Evolutionary conservation across 2,888 invertebrate genomes (phyloP).

Genomic region (Ecliptopera silaceata): DNA sequence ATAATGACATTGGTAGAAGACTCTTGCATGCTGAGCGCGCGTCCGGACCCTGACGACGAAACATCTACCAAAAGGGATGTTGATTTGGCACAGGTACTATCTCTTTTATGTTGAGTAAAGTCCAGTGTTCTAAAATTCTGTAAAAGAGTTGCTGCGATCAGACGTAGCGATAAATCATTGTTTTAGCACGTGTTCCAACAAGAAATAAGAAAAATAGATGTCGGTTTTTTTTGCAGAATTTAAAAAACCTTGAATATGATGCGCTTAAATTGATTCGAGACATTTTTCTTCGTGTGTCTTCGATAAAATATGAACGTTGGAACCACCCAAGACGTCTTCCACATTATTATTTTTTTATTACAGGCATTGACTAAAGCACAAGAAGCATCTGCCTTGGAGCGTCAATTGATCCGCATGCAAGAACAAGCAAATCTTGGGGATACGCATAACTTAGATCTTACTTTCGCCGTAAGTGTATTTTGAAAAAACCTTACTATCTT

Average conservation of each 20-base stretch:
- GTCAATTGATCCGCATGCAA: conserved; percentile 93
- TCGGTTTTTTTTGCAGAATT: too few species aligned
- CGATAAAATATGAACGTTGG: too few species aligned
- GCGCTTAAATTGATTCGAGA: too few species aligned
- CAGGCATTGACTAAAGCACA: conserved; percentile 94
- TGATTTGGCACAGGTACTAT: conserved; percentile 62
- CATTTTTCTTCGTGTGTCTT: too few species aligned
- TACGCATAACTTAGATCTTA: conserved; percentile 96
- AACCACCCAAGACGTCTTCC: not conserved
- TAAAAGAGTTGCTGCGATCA: too few species aligned
- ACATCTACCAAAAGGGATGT: conserved; percentile 55
- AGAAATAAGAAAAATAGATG: too few species aligned
- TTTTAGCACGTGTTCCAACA: too few species aligned
- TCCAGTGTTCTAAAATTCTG: too few species aligned
- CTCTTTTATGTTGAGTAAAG: too few species aligned
- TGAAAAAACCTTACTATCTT: too few species aligned
- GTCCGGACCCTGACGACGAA: conserved; percentile 61
- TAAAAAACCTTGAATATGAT: too few species aligned
- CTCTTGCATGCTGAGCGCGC: conserved; percentile 85
- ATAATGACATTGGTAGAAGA: conserved; percentile 96
- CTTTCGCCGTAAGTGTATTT: conserved; percentile 89
- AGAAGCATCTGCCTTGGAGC: conserved; percentile 97
- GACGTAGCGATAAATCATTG: too few species aligned
- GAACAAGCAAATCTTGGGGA: conserved; percentile 96
- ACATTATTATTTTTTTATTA: conserved; percentile 6